These are phyloP conservation scores for Procapra przewalskii DNA, from an alignment of 2,113 vertebrate genomes.

Conservation along the genomic window DNA sequence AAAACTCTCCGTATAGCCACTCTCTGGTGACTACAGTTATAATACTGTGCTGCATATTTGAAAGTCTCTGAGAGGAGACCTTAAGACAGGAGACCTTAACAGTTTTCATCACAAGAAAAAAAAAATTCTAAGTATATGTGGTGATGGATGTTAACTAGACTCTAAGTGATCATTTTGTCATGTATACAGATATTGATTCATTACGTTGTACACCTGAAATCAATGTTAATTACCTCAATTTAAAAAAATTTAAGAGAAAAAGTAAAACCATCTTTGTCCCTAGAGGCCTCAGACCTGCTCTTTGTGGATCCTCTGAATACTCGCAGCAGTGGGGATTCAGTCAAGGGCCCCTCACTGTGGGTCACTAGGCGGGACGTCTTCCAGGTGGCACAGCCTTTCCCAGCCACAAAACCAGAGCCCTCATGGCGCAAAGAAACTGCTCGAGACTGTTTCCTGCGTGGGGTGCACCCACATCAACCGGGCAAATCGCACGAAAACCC, in stretches of 20 bases:
- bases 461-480: background rate
- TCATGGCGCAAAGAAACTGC: background rate
- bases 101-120: background rate
- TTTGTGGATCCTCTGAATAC: background rate
- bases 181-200: background rate
- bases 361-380: background rate
- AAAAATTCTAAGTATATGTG: background rate
- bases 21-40: background rate
- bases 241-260: background rate
- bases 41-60: background rate
- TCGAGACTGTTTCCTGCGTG: background rate
- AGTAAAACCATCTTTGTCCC: background rate
- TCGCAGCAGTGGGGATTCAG: background rate
- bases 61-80: background rate
- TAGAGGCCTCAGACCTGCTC: background rate
- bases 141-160: background rate
- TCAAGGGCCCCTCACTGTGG: background rate
- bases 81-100: background rate
- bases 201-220: background rate
- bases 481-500: background rate
- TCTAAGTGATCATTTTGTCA: background rate
- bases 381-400: background rate
- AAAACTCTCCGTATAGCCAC: background rate
- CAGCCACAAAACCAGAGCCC: background rate
- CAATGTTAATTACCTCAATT: background rate